Evolutionary conservation across 2,797 vertebrate genomes (phyloP).

Genomic region (Carapus acus): DNA sequence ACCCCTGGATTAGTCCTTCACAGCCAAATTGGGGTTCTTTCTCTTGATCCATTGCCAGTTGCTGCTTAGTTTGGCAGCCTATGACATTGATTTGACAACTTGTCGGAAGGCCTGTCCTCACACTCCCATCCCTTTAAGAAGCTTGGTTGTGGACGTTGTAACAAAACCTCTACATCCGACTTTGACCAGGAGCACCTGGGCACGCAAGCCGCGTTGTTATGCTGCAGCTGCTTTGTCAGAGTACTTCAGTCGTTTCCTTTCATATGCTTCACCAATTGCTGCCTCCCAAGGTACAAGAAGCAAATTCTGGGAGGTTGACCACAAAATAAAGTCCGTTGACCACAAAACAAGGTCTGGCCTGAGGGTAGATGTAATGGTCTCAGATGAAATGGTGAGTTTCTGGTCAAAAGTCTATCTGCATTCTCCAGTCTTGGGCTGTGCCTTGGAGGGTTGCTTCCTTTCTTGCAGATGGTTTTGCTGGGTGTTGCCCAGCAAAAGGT

Average conservation of each 20-base stretch:
- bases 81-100: neutral
- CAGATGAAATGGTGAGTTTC: too few species aligned
- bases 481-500: too few species aligned
- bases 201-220: neutral
- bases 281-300: too few species aligned
- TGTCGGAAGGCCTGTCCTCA: too few species aligned
- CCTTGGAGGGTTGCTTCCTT: too few species aligned
- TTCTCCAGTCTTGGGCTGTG: neutral
- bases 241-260: neutral
- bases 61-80: neutral
- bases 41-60: neutral
- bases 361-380: too few species aligned
- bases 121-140: too few species aligned
- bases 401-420: neutral
- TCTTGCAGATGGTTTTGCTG: too few species aligned
- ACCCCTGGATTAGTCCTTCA: neutral
- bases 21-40: neutral
- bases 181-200: neutral
- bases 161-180: constrained; percentile 3
- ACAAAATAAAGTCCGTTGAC: neutral
- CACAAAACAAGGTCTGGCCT: neutral
- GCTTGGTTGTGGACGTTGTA: neutral
- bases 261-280: neutral
- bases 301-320: neutral
- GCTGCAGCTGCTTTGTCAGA: neutral